Percentiles rank a stretch among this genome's conserved stretches.
Evolutionary conservation across 2,888 invertebrate genomes (phyloP).

Genomic region (Drosophila putrida): DNA sequence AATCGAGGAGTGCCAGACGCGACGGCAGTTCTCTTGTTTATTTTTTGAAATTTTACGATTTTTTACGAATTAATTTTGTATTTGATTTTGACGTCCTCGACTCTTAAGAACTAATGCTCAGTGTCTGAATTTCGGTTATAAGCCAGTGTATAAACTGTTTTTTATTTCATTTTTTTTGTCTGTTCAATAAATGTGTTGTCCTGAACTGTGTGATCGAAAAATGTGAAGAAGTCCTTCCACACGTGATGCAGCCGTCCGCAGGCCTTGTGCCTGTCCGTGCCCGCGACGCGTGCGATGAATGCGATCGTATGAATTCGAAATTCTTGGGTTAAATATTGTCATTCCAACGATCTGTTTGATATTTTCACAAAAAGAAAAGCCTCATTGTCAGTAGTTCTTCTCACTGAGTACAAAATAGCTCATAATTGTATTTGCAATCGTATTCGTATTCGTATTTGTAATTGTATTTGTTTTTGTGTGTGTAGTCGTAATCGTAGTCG

Average conservation of each 20-base stretch:
- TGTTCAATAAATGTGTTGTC: not conserved
- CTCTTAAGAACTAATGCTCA: conserved; percentile 10
- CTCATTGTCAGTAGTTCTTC: conserved; percentile 4
- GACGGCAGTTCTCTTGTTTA: conserved; percentile 17
- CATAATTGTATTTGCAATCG: conserved; percentile 2
- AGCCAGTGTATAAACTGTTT: not conserved
- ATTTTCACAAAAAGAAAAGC: conserved; percentile 28
- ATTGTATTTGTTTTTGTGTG: not conserved
- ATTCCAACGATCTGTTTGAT: conserved; percentile 21
- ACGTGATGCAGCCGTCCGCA: conserved; percentile 62
- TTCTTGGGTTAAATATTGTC: conserved; percentile 3
- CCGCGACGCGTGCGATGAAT: conserved; percentile 45
- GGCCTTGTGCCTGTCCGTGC: conserved; percentile 48
- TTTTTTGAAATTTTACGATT: not conserved
- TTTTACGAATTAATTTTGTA: conserved; percentile 2
- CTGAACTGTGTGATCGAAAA: conserved; percentile 34
- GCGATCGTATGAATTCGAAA: conserved; percentile 40
- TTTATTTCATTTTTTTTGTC: conserved; percentile 8
- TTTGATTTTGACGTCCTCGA: conserved; percentile 17
- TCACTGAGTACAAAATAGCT: not conserved
- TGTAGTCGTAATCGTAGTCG: conserved; percentile 7
- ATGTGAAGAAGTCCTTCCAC: conserved; percentile 54
- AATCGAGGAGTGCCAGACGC: conserved; percentile 26
- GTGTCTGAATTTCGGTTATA: conserved; percentile 8
- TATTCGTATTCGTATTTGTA: conserved; percentile 2